A percentile compares a stretch with the other conserved stretches of the same genome.
Conservation (phyloP, 2,888 invertebrate genomes). For the Lasiommata megera region DNA sequence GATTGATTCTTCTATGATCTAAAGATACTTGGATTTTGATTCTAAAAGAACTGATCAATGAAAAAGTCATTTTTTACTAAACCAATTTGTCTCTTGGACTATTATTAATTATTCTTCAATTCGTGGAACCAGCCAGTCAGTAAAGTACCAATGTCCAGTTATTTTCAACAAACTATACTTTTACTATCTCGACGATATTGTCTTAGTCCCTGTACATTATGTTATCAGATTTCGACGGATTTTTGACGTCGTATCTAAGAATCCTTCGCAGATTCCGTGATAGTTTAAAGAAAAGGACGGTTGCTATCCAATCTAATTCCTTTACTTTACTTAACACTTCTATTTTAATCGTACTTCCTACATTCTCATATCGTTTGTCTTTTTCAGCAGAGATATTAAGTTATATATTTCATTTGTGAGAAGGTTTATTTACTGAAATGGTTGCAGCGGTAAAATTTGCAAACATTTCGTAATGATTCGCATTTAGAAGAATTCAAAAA, state of each 20-base stretch:
- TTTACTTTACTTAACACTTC: slow-evolving; percentile 3
- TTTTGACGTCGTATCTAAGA: slow-evolving; percentile 28
- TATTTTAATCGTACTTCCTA: slow-evolving; percentile 5
- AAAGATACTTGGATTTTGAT: no score
- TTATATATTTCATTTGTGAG: not conserved
- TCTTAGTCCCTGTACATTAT: slow-evolving; percentile 73
- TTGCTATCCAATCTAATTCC: slow-evolving; percentile 27
- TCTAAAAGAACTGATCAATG: no score
- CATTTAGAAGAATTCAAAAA: no score
- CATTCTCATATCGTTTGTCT: not conserved
- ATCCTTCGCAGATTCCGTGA: slow-evolving; percentile 18
- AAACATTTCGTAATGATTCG: no score
- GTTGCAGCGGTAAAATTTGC: no score
- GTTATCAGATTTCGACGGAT: slow-evolving; percentile 56
- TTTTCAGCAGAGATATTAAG: not conserved
- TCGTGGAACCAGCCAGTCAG: no score
- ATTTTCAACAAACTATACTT: slow-evolving; percentile 26
- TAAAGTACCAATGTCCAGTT: slow-evolving; percentile 3
- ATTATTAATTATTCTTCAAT: no score
- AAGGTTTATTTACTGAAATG: not conserved
- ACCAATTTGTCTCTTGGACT: no score
- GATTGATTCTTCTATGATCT: no score
- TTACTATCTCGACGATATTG: slow-evolving; percentile 61
- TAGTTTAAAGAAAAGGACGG: slow-evolving; percentile 32
- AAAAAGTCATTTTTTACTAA: no score